These are phyloP conservation scores for Hylaea fasciaria DNA, from an alignment of 2,888 invertebrate species.

Conservation along the genomic window DNA sequence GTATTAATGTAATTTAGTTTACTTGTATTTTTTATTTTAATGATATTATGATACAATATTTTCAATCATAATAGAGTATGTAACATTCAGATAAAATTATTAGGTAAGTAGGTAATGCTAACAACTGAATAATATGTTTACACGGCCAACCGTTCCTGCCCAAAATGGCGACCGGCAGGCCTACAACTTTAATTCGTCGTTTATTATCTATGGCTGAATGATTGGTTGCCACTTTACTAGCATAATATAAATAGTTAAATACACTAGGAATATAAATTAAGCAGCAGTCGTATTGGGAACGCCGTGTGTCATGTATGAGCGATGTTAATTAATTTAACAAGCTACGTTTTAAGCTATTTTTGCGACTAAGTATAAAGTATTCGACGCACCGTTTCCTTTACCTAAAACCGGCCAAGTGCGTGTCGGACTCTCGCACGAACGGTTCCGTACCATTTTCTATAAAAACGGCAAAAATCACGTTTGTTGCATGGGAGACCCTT, in stretches of 20 bases:
- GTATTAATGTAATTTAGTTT: too few species aligned
- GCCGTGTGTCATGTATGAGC: not conserved
- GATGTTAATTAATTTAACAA: conserved; percentile 1
- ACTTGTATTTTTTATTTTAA: too few species aligned
- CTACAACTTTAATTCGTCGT: conserved; percentile 36
- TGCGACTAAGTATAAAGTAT: too few species aligned
- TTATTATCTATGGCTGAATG: conserved; percentile 43
- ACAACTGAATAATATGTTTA: conserved; percentile 43
- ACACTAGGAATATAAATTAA: conserved; percentile 16
- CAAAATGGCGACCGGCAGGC: conserved; percentile 53
- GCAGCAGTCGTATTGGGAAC: not conserved
- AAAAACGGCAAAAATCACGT: too few species aligned
- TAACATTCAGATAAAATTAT: too few species aligned
- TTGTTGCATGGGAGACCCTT: too few species aligned
- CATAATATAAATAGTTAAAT: conserved; percentile 39
- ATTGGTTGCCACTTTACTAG: conserved; percentile 43
- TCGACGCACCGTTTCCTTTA: too few species aligned
- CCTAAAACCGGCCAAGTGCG: too few species aligned
- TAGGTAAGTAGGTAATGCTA: conserved; percentile 1
- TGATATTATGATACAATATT: too few species aligned
- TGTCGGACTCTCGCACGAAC: too few species aligned
- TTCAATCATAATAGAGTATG: too few species aligned
- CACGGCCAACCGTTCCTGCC: conserved; percentile 39
- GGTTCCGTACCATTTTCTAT: too few species aligned
- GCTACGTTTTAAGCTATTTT: not conserved